These are phyloP conservation scores for Caenorhabditis sp. DNA, from an alignment of 2,888 invertebrate genomes.

Conservation along the genomic window DNA sequence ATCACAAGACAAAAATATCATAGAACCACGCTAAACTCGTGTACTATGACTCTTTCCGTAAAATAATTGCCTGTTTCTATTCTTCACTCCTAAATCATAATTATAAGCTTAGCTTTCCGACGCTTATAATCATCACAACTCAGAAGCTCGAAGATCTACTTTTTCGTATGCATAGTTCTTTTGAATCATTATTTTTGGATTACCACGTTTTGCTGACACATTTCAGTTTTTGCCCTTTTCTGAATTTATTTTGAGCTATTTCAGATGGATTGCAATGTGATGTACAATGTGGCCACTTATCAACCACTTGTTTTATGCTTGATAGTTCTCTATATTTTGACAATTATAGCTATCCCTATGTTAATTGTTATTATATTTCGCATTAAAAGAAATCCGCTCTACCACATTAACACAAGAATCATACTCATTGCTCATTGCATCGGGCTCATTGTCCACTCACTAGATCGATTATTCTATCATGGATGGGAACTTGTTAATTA, in stretches of 20 bases:
- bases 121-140: too few relatives aligned
- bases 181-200: too few relatives aligned
- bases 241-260: background rate
- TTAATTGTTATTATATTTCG: constrained; percentile 6
- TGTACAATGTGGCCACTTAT: constrained; percentile 13
- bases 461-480: constrained; percentile 10
- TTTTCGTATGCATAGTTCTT: too few relatives aligned
- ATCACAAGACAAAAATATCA: too few relatives aligned
- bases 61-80: too few relatives aligned
- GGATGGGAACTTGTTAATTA: constrained; percentile 9
- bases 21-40: too few relatives aligned
- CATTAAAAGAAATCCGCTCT: constrained; percentile 15
- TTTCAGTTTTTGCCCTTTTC: too few relatives aligned
- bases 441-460: background rate
- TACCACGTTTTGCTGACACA: too few relatives aligned
- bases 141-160: too few relatives aligned
- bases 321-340: constrained; percentile 1
- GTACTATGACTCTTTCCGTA: too few relatives aligned
- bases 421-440: constrained; percentile 11
- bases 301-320: background rate
- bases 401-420: constrained; percentile 20
- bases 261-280: constrained; percentile 9
- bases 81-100: too few relatives aligned
- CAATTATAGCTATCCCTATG: constrained; percentile 7
- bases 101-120: too few relatives aligned